Evolutionary conservation across 2,888 invertebrate species (phyloP).

Genomic region (Limnephilus lunatus): DNA sequence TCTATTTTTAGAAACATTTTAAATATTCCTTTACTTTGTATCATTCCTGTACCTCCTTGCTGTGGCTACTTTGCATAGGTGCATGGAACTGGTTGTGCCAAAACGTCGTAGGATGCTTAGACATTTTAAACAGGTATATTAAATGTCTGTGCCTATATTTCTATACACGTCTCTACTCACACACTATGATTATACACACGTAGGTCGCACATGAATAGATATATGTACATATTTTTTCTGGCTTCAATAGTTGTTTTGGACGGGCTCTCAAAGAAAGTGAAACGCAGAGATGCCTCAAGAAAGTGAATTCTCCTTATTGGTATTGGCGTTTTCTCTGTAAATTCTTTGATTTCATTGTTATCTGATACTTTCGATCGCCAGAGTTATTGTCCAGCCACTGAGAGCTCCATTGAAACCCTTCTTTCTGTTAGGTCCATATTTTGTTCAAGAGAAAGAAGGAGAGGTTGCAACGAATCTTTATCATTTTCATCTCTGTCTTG

Average conservation of each 20-base stretch:
- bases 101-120: background rate
- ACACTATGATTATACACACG: background rate
- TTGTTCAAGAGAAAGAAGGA: background rate
- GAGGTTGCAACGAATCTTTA: background rate
- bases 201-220: background rate
- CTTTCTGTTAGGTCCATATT: background rate
- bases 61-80: background rate
- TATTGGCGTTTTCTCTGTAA: constrained; percentile 16
- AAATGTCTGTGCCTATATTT: background rate
- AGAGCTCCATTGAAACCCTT: background rate
- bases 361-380: background rate
- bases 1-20: background rate
- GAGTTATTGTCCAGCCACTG: background rate
- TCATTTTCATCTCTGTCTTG: background rate
- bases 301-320: constrained; percentile 23
- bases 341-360: constrained; percentile 5
- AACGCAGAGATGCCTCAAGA: constrained; percentile 11
- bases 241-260: background rate
- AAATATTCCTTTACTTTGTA: background rate
- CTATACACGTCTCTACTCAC: background rate
- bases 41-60: background rate
- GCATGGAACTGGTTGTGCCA: constrained; percentile 16
- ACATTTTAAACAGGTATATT: constrained; percentile 8
- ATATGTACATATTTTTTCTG: background rate
- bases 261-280: constrained; percentile 25